Evolutionary conservation across 2,888 invertebrate genomes (phyloP).

Genomic region (Plebejus argus): DNA sequence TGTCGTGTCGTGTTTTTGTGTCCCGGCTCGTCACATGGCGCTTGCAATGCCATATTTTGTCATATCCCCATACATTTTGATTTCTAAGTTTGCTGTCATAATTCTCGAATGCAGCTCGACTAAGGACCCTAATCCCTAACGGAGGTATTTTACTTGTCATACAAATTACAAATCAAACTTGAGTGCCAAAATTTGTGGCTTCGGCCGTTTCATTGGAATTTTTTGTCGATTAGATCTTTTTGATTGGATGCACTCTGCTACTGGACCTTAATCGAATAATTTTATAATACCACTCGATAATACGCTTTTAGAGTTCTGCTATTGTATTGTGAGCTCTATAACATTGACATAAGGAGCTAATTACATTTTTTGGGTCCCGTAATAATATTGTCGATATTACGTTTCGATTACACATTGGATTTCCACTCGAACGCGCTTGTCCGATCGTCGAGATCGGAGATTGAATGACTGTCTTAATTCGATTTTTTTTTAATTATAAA

Average conservation of each 20-base stretch:
- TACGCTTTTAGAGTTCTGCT: constrained; percentile 20
- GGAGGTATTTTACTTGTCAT: constrained; percentile 19
- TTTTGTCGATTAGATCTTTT: constrained; percentile 67
- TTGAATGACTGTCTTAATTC: constrained; percentile 31
- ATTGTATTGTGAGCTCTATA: constrained; percentile 40
- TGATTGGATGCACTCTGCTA: constrained; percentile 66
- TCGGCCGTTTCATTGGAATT: constrained; percentile 63
- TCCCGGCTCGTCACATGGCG: no score
- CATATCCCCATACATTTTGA: no score
- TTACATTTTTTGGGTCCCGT: neutral
- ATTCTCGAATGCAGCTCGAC: neutral
- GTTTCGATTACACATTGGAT: constrained; percentile 57
- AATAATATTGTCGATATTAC: constrained; percentile 46
- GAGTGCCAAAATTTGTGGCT: constrained; percentile 30
- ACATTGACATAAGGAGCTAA: neutral
- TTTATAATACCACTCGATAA: constrained; percentile 45
- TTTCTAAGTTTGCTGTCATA: no score
- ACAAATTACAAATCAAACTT: constrained; percentile 29
- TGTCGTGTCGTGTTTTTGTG: no score
- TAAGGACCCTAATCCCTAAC: neutral
- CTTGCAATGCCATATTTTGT: no score
- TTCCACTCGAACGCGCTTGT: constrained; percentile 61
- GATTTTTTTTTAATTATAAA: constrained; percentile 5
- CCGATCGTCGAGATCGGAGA: constrained; percentile 31
- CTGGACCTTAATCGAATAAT: constrained; percentile 54